phyloP scores from a whole-genome alignment of 1,140 invertebrate genomes.

The Drosophila erecta region DNA sequence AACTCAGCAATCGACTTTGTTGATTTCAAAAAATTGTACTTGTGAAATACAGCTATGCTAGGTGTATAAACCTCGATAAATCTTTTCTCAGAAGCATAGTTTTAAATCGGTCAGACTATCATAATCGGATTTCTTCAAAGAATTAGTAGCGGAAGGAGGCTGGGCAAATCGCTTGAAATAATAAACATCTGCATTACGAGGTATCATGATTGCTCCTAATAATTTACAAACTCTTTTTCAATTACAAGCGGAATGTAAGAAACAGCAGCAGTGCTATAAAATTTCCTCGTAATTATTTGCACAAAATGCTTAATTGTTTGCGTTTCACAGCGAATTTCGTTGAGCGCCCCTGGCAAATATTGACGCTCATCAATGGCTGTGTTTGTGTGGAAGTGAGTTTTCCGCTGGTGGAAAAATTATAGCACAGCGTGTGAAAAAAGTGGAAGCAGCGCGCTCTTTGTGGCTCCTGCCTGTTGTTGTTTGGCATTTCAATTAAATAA shows the following conservation, averaged over 20 bases:
- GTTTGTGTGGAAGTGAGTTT: constrained; percentile 25
- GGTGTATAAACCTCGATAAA: no score
- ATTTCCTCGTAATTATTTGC: constrained; percentile 72
- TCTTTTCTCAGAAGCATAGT: no score
- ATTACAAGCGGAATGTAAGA: constrained; percentile 72
- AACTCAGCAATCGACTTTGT: background rate
- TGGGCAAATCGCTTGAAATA: no score
- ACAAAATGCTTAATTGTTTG: constrained; percentile 80
- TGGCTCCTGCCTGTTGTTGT: constrained; percentile 32
- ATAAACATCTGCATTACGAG: background rate
- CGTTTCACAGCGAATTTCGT: constrained; percentile 70
- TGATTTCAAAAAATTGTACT: background rate
- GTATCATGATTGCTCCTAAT: constrained; percentile 15
- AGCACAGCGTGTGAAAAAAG: constrained; percentile 58
- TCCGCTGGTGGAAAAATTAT: constrained; percentile 65
- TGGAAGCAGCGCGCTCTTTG: constrained; percentile 12
- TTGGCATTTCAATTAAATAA: constrained; percentile 78
- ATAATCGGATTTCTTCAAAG: no score
- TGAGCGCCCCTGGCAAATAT: constrained; percentile 63
- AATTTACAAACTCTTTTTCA: constrained; percentile 46
- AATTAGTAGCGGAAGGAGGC: background rate
- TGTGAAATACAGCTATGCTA: no score
- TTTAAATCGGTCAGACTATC: no score
- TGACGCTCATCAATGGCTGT: constrained; percentile 52
- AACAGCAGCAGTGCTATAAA: constrained; percentile 51